Base-by-base conservation (phyloP, 2,113 vertebrate genomes). In the Turnix velox region DNA sequence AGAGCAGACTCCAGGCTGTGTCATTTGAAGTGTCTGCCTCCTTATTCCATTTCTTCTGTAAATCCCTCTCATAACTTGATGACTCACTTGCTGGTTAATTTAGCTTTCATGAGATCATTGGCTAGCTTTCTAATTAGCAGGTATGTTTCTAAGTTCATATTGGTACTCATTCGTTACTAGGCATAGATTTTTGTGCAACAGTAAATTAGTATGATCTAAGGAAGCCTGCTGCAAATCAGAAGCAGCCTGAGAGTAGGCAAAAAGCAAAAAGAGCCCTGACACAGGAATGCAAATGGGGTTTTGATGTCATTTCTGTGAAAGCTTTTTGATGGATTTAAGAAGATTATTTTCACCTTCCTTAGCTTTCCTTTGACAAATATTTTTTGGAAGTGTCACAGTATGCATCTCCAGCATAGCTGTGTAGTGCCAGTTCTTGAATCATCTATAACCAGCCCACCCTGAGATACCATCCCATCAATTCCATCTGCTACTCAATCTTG, bases 111-210 rank as follows among this genome's bases (percentile, higher is more conserved):
- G 37, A 87, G 48, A 85, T 63, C 8, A 0, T 48, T 94, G 57
- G 22, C 71, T 88, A 72, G 54, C 37, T 37, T 85, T 80, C 75
- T 93, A 85, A 95, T 85, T 94, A 94, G 54, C 88, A 94, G 75
- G 33, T 83, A 73, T 57, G 33, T 90, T 96, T 92, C 74, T 85
- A 85, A 83, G 58, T 68, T 83, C 72, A 85, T 80, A 87, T 40
- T 61, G 75, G 69, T 90, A 85, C 84, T 85, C 87, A 52, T 48
- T 96, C 62, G 88, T 93, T 95, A 95, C 43, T 54, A 85, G 66
- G 48, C 71, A 88, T 68, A 89, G 83, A 88, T 83, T 94, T 91
- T 75, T 90, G 62, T 68, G 67, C 55, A 93, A 54, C 39, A 77
- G 73, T 37, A 88, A 79, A 43, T 52, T 4, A 61, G 45, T 77